Base-by-base conservation (phyloP, 2,113 vertebrate species). In the Phocoena sinus region DNA sequence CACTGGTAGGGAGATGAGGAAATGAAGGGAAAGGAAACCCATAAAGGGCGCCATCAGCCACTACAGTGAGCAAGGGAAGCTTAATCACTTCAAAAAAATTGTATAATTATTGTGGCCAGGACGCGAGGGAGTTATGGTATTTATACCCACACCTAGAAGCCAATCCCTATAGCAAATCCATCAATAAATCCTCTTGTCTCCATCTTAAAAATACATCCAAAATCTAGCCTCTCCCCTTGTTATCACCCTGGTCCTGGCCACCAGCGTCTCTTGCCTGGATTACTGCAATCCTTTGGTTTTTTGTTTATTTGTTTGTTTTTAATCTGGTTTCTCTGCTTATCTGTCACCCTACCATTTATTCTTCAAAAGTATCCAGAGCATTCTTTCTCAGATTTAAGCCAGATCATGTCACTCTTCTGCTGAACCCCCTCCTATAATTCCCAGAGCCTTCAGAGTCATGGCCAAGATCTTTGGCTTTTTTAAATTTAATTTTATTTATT, bases 181-280 rank as follows among this genome's bases (percentile, higher is more conserved):
- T 33, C 41, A 63, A 68, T 21, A 74, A 67, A 62, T 87, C 17
- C 38, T 63, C 13, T 63, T 87, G 41, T 79, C 26, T 90, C 31
- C 28, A 33, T 20, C 74, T 91, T 70, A 92, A 89, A 81, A 36
- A 87, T 91, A 3, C 14, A 87, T 62, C 38, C 18, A n/a, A 17
- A 84, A 65, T 84, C 3, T 58, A 60, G 28, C 26, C 23, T 73
- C 31, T 71, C 36, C 10, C 4, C 21, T 53, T 91, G 8, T 53
- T 83, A 50, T 53, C 53, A 31, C 9, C 18, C 17, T 70, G 5
- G 21, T 56, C 8, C 44, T 15, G 63, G 53, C 0, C 36, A 84
- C 17, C 26, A 56, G 53, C 41, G 36, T n/a, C 70, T 74, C 28
- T 50, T 47, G 3, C 38, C 21, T 56, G 17, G 25, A 28, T 44